These are phyloP conservation scores for Harpagoxenus sublaevis DNA, from an alignment of 2,888 invertebrate genomes.

Conservation along the genomic window DNA sequence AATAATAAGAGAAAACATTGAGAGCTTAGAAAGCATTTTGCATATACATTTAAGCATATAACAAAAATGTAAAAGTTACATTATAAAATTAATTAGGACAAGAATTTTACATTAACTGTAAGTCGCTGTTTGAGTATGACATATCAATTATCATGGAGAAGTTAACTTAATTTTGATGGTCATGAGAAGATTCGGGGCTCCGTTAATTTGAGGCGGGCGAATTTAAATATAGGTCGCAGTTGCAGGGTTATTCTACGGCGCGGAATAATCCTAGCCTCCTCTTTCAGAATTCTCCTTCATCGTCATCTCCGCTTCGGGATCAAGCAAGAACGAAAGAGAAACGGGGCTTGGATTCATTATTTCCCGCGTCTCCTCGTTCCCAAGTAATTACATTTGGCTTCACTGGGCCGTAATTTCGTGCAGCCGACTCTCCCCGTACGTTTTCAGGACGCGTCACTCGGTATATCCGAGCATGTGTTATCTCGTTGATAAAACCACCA, in stretches of 20 bases:
- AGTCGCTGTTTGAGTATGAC: background rate
- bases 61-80: background rate
- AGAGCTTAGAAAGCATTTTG: background rate
- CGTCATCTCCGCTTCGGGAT: conserved; percentile 29
- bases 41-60: background rate
- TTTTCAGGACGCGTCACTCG: conserved; percentile 21
- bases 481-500: conserved; percentile 3
- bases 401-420: conserved; percentile 68
- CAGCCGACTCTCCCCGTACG: conserved; percentile 49
- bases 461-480: conserved; percentile 14
- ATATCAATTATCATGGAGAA: background rate
- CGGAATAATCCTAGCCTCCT: conserved; percentile 61
- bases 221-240: conserved; percentile 79
- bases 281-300: background rate
- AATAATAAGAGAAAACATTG: background rate
- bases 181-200: conserved; percentile 31
- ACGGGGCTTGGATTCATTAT: conserved; percentile 77
- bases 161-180: conserved; percentile 1
- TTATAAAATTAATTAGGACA: no score
- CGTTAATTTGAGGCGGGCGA: conserved; percentile 36
- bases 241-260: conserved; percentile 59
- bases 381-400: conserved; percentile 70
- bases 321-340: conserved; percentile 53
- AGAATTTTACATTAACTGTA: no score
- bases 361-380: conserved; percentile 72